Conservation (phyloP, 2,113 vertebrate species). For the Oreochromis niloticus region DNA sequence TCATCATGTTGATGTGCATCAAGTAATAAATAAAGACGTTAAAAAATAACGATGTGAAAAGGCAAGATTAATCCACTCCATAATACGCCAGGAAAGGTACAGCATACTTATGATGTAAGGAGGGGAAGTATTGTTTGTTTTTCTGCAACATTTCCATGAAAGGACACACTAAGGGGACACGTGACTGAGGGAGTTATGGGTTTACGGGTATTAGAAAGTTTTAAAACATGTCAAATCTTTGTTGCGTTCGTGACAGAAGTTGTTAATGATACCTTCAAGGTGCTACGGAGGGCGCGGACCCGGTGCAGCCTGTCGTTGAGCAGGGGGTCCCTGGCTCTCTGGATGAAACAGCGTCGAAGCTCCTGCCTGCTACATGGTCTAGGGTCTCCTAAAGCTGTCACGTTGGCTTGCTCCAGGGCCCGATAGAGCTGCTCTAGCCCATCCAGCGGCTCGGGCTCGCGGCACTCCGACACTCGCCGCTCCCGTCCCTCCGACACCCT, state of each 20-base stretch:
- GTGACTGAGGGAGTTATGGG: background rate
- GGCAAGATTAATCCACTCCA: background rate
- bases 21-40: background rate
- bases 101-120: background rate
- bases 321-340: conserved; percentile 81
- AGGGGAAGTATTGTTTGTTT: background rate
- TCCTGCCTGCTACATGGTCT: conserved; percentile 84
- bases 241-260: background rate
- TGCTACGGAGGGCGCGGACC: conserved; percentile 86
- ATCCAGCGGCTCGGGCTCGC: conserved; percentile 65
- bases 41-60: background rate
- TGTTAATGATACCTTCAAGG: conserved; percentile 80
- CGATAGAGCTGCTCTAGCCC: conserved; percentile 84
- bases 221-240: background rate
- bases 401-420: conserved; percentile 76
- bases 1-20: background rate
- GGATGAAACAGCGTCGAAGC: conserved; percentile 81
- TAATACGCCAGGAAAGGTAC: background rate
- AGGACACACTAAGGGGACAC: background rate
- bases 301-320: conserved; percentile 87
- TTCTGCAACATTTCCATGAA: background rate
- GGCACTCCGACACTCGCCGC: conserved; percentile 77
- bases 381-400: conserved; percentile 82
- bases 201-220: background rate
- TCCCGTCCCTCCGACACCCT: conserved; percentile 70